Percentiles rank a stretch among this genome's conserved stretches.
Conservation (phyloP, 2,113 vertebrate species). For the Isurus oxyrinchus region DNA sequence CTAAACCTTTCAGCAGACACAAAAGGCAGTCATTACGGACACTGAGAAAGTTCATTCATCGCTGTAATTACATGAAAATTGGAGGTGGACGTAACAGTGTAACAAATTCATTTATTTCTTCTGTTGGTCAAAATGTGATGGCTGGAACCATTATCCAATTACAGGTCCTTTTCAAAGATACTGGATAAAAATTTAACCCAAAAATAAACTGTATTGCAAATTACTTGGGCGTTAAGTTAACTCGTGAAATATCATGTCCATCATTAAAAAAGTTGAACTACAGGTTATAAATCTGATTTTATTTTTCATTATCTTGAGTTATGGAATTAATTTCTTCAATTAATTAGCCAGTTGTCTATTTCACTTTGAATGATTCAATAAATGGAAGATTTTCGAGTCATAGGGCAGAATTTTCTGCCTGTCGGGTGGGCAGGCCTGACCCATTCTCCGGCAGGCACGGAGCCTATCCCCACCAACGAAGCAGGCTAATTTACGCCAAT, state of each 20-base stretch:
- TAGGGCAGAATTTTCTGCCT: too few relatives aligned
- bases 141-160: slow-evolving; percentile 69
- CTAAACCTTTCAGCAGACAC: slow-evolving; percentile 67
- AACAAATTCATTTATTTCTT: slow-evolving; percentile 61
- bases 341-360: too few relatives aligned
- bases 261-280: slow-evolving; percentile 59
- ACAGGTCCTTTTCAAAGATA: slow-evolving; percentile 62
- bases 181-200: neutral
- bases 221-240: neutral
- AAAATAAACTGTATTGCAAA: neutral
- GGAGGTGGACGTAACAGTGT: slow-evolving; percentile 59
- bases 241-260: neutral
- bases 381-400: too few relatives aligned
- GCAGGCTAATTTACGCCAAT: too few relatives aligned
- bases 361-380: too few relatives aligned
- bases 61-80: slow-evolving; percentile 73
- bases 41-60: slow-evolving; percentile 71
- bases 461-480: too few relatives aligned
- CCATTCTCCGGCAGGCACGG: too few relatives aligned
- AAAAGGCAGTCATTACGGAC: slow-evolving; percentile 73
- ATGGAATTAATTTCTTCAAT: neutral
- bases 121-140: slow-evolving; percentile 68
- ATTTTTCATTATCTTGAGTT: neutral
- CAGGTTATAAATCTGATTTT: slow-evolving; percentile 44
- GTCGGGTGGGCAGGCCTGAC: too few relatives aligned